These are phyloP conservation scores for Ctenosaura bakeri DNA, from an alignment of 2,797 vertebrate species.

Conservation along the genomic window DNA sequence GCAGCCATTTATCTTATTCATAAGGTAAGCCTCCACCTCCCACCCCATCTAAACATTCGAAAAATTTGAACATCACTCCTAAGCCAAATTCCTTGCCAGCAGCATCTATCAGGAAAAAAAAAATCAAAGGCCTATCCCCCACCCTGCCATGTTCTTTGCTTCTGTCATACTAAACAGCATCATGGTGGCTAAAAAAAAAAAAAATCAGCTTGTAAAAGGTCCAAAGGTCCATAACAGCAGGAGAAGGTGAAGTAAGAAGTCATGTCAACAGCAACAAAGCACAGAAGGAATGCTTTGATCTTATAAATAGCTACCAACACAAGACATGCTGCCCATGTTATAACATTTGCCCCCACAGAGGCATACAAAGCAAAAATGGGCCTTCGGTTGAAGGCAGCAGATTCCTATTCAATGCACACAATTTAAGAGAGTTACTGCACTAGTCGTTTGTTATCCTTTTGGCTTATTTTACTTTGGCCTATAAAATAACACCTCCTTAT, in stretches of 20 bases:
- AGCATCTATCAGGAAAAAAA: constrained; percentile 58
- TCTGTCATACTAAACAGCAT: constrained; percentile 40
- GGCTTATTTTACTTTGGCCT: background rate
- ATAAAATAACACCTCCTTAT: background rate
- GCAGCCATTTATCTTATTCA: constrained; percentile 83
- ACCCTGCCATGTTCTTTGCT: constrained; percentile 10
- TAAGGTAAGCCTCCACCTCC: constrained; percentile 65
- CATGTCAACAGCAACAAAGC: constrained; percentile 78
- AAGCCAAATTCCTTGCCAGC: constrained; percentile 78
- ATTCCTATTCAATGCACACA: background rate
- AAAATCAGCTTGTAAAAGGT: constrained; percentile 56
- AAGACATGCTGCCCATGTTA: constrained; percentile 53
- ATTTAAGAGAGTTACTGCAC: background rate
- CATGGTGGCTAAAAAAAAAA: constrained; percentile 58
- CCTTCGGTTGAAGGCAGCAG: background rate
- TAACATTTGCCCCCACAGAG: constrained; percentile 26
- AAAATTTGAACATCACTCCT: constrained; percentile 58
- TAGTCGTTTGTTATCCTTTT: background rate
- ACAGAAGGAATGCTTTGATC: constrained; percentile 82
- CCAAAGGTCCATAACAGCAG: constrained; percentile 69
- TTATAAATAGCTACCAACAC: constrained; percentile 70
- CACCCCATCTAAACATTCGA: constrained; percentile 54
- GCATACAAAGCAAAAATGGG: background rate
- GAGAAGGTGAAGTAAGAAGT: constrained; percentile 73
- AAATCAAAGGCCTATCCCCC: constrained; percentile 41